These are phyloP conservation scores for Acestrorhynchus altus DNA, from an alignment of 2,797 vertebrate genomes.

Conservation along the genomic window DNA sequence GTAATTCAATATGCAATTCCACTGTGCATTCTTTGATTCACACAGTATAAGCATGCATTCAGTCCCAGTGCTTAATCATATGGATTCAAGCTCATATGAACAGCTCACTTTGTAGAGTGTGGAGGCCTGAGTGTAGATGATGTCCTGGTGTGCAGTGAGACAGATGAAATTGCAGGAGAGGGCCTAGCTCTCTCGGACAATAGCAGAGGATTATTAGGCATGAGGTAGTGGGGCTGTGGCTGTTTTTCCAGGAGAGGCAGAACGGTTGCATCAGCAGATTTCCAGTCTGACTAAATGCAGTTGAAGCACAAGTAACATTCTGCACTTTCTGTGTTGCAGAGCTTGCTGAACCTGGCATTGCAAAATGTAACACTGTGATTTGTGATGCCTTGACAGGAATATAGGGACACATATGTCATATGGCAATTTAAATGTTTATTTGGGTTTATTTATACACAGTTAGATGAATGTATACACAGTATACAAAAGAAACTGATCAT, in stretches of 20 bases:
- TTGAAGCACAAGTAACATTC: constrained; percentile 18
- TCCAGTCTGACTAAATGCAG: constrained; percentile 56
- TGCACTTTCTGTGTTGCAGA: constrained; percentile 1
- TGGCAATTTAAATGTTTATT: constrained; percentile 6
- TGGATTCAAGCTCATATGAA: background rate
- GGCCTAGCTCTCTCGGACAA: constrained; percentile 53
- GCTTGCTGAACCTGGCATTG: constrained; percentile 9
- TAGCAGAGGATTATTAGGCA: constrained; percentile 53
- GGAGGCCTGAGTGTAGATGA: background rate
- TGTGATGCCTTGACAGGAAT: background rate
- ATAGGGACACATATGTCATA: background rate
- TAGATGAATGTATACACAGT: constrained; percentile 95
- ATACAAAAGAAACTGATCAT: constrained; percentile 89
- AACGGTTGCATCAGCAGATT: constrained; percentile 71
- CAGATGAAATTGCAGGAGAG: constrained; percentile 15
- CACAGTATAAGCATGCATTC: background rate
- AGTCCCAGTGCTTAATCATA: too few relatives aligned
- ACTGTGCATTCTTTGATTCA: background rate
- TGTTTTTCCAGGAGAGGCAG: constrained; percentile 60
- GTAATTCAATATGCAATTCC: background rate
- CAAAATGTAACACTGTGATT: constrained; percentile 4
- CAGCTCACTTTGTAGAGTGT: background rate
- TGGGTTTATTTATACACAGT: constrained; percentile 74
- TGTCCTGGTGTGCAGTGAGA: constrained; percentile 18
- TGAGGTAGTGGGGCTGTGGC: constrained; percentile 48